These are phyloP conservation scores for Phrixothrix hirtus DNA, from an alignment of 2,888 invertebrate species.

Conservation along the genomic window DNA sequence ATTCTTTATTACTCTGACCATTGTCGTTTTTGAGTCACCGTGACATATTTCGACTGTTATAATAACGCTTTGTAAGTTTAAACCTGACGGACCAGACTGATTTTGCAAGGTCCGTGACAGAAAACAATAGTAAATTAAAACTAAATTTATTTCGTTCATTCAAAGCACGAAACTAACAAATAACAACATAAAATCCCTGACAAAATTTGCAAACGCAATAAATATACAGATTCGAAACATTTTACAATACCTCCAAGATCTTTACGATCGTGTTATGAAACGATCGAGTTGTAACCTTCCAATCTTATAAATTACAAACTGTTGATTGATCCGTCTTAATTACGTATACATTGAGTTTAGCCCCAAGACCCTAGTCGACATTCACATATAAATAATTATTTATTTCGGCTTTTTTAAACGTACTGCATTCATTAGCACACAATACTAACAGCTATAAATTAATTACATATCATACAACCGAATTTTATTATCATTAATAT, in stretches of 20 bases:
- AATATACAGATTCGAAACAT: slow-evolving; percentile 3
- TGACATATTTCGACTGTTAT: slow-evolving; percentile 36
- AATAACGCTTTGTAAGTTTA: slow-evolving; percentile 31
- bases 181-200: slow-evolving; percentile 12
- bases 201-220: slow-evolving; percentile 13
- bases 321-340: slow-evolving; percentile 23
- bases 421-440: slow-evolving; percentile 37
- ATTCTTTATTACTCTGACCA: slow-evolving; percentile 33
- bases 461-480: slow-evolving; percentile 37
- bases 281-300: not conserved
- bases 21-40: slow-evolving; percentile 35
- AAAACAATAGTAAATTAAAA: slow-evolving; percentile 31
- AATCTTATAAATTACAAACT: slow-evolving; percentile 6
- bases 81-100: slow-evolving; percentile 30
- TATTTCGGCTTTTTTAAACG: slow-evolving; percentile 29
- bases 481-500: slow-evolving; percentile 42
- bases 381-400: slow-evolving; percentile 33
- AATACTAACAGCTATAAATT: slow-evolving; percentile 39
- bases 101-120: slow-evolving; percentile 28
- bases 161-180: slow-evolving; percentile 29
- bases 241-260: too few relatives aligned
- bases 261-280: too few relatives aligned
- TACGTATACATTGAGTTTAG: slow-evolving; percentile 12
- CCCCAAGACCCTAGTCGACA: slow-evolving; percentile 17
- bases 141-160: slow-evolving; percentile 31